These are phyloP conservation scores for Conopomorpha cramerella DNA, from an alignment of 1,140 invertebrate species.

Conservation along the genomic window DNA sequence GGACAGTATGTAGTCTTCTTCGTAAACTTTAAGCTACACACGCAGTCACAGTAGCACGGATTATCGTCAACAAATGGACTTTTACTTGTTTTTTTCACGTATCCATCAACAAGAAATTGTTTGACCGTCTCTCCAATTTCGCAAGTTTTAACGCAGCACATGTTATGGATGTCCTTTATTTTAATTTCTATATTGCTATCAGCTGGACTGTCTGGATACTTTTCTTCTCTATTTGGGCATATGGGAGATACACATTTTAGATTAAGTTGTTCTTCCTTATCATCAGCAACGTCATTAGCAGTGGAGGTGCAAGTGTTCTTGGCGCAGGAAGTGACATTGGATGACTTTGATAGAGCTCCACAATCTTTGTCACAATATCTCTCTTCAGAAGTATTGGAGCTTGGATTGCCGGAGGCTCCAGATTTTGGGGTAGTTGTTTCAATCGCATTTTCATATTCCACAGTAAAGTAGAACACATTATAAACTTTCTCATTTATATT, in stretches of 20 bases:
- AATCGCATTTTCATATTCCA: constrained; percentile 29
- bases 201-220: constrained; percentile 28
- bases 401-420: constrained; percentile 6
- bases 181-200: constrained; percentile 34
- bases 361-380: constrained; percentile 35
- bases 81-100: constrained; percentile 15
- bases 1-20: constrained; percentile 41
- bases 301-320: constrained; percentile 25
- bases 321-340: constrained; percentile 25
- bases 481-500: constrained; percentile 18
- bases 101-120: constrained; percentile 31
- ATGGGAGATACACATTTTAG: constrained; percentile 15
- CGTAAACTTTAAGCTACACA: constrained; percentile 36
- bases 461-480: constrained; percentile 42
- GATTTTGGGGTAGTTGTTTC: constrained; percentile 7
- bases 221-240: constrained; percentile 13
- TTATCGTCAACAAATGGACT: constrained; percentile 13
- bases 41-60: constrained; percentile 41
- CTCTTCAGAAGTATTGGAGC: constrained; percentile 8
- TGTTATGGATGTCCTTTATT: constrained; percentile 33
- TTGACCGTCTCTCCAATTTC: constrained; percentile 36
- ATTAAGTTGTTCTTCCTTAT: constrained; percentile 5
- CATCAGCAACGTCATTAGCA: constrained; percentile 6
- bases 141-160: constrained; percentile 36
- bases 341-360: constrained; percentile 20